These are phyloP conservation scores for Galleria mellonella DNA, from an alignment of 1,140 invertebrate species.

Conservation along the genomic window DNA sequence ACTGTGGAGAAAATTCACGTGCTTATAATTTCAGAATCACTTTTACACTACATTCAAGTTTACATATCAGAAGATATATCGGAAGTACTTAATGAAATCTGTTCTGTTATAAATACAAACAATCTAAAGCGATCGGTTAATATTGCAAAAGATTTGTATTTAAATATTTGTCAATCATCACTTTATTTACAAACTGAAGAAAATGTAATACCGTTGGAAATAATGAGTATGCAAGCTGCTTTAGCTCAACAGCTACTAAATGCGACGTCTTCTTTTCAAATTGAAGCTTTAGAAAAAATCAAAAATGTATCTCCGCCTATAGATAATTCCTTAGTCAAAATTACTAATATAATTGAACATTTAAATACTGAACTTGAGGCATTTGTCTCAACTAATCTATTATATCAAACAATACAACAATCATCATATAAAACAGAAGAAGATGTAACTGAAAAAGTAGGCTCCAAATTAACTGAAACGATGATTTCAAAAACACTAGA, in stretches of 20 bases:
- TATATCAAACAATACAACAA: no score
- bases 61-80: constrained; percentile 5
- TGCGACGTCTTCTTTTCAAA: background rate
- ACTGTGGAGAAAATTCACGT: no score
- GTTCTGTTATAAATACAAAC: background rate
- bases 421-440: no score
- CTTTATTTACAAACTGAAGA: background rate
- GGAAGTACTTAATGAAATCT: constrained; percentile 1
- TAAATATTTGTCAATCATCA: background rate
- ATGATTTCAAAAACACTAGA: no score
- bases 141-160: constrained; percentile 3
- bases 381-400: background rate
- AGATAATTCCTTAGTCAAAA: background rate
- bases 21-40: constrained; percentile 8
- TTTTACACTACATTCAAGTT: constrained; percentile 6
- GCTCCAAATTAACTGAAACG: no score
- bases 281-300: background rate
- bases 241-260: constrained; percentile 5
- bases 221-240: background rate
- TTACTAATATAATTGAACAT: background rate
- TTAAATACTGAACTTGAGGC: constrained; percentile 12
- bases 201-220: background rate
- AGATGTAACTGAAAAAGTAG: no score
- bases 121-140: constrained; percentile 3
- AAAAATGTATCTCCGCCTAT: background rate